Evolutionary conservation across 2,797 vertebrate species (phyloP).

Genomic region (Catharus ustulatus): DNA sequence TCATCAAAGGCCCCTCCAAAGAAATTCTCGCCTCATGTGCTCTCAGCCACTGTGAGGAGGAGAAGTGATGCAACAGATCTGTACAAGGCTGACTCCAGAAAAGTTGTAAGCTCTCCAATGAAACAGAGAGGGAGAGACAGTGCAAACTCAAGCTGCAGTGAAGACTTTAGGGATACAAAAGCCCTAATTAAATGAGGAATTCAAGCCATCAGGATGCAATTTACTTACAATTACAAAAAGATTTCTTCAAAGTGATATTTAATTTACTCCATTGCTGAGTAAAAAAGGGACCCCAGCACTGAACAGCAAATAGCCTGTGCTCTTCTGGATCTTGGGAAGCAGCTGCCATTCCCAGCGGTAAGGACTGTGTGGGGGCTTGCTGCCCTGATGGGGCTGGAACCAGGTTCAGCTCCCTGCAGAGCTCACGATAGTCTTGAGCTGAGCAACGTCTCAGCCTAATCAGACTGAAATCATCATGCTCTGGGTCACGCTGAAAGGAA

Average conservation of each 20-base stretch:
- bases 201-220: neutral
- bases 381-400: neutral
- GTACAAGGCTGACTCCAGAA: neutral
- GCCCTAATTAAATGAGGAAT: neutral
- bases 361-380: neutral
- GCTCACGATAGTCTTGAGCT: neutral
- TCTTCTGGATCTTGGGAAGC: neutral
- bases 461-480: neutral
- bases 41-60: neutral
- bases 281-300: neutral
- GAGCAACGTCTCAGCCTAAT: neutral
- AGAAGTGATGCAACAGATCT: neutral
- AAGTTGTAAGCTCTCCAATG: neutral
- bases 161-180: neutral
- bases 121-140: neutral
- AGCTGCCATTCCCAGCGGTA: neutral
- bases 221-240: neutral
- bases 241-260: neutral
- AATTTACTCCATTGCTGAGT: neutral
- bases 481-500: neutral
- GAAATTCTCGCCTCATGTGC: fast-evolving
- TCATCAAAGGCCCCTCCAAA: neutral
- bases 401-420: neutral
- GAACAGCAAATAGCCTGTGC: neutral
- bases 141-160: neutral